A percentile compares a stretch with the other conserved stretches of the same genome.
Evolutionary conservation across 1,140 invertebrate species (phyloP).

Genomic region (Drosophila nikananu): DNA sequence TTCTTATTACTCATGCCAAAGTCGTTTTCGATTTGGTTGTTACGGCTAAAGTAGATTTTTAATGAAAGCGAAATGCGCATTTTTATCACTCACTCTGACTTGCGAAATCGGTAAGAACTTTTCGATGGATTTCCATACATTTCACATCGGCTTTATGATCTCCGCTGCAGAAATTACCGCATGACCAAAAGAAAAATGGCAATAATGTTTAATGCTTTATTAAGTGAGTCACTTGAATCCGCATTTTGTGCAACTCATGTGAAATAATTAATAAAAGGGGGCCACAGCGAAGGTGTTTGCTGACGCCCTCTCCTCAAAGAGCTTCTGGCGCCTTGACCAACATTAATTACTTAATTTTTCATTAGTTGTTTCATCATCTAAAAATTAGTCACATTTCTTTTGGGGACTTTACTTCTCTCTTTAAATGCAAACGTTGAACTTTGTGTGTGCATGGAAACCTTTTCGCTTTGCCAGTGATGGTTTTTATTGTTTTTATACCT

Average conservation of each 20-base stretch:
- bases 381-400: conserved; percentile 51
- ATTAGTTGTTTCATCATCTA: conserved; percentile 50
- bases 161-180: conserved; percentile 25
- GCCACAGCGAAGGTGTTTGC: conserved; percentile 14
- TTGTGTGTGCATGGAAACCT: conserved; percentile 39
- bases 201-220: conserved; percentile 57
- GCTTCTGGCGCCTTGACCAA: conserved; percentile 48
- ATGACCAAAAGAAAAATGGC: conserved; percentile 36
- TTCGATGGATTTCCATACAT: conserved; percentile 28
- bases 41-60: conserved; percentile 30
- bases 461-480: conserved; percentile 13
- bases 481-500: conserved; percentile 12
- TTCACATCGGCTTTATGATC: conserved; percentile 35
- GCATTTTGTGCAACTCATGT: conserved; percentile 72
- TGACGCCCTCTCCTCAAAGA: conserved; percentile 2
- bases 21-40: conserved; percentile 20
- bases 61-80: conserved; percentile 16
- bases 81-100: conserved; percentile 43
- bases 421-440: conserved; percentile 38
- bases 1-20: conserved; percentile 8
- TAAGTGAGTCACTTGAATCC: conserved; percentile 50
- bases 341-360: conserved; percentile 54
- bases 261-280: conserved; percentile 66
- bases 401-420: conserved; percentile 9
- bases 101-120: conserved; percentile 32